Base-by-base conservation (phyloP, 2,113 vertebrate genomes). In the Patagioenas fasciata region DNA sequence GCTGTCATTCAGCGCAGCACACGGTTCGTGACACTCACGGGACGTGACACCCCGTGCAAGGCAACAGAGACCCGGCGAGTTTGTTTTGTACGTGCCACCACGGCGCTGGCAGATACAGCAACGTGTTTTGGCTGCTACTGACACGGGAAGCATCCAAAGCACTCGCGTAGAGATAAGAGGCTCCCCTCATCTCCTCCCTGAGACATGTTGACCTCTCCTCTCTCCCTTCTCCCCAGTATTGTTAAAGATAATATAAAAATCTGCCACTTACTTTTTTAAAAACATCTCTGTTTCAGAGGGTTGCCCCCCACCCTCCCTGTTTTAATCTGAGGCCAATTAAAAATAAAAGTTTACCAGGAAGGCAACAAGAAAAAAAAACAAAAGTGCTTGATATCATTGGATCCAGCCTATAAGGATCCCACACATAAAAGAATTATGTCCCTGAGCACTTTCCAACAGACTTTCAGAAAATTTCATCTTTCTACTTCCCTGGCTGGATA, bases 401-500 rank as follows among this genome's bases (percentile, higher is more conserved):
- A 93, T 78, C 36, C 91, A 93, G 92, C 82, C 81, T 93, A 67
- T 60, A 81, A 93, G 88, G 74, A 89, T 88, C 90, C 93, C 70
- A 51, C 75, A 96, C 79, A 91, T 80, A 89, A 92, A 94, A 93
- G 91, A 95, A 89, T 88, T 89, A 90, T 74, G 83, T 95, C 88
- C 94, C 96, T 91, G 70, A 96, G 91, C 91, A 96, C 96, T 97
- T 97, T 93, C 93, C 90, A 78, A 88, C 57, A 97, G 94, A 96
- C 96, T 95, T 97, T 97, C 89, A 94, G 95, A 96, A 96, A 95
- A 96, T 96, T 95, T 97, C 91, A 96, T 96, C 92, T 97, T 97
- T 97, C 96, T 95, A 95, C 95, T 95, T 97, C 95, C 94, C 92
- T 89, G 90, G 94, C 93, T 97, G 86, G 97, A 96, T 95, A 95